These are phyloP conservation scores for Amphipoea lucens DNA, from an alignment of 2,888 invertebrate genomes.

Conservation along the genomic window DNA sequence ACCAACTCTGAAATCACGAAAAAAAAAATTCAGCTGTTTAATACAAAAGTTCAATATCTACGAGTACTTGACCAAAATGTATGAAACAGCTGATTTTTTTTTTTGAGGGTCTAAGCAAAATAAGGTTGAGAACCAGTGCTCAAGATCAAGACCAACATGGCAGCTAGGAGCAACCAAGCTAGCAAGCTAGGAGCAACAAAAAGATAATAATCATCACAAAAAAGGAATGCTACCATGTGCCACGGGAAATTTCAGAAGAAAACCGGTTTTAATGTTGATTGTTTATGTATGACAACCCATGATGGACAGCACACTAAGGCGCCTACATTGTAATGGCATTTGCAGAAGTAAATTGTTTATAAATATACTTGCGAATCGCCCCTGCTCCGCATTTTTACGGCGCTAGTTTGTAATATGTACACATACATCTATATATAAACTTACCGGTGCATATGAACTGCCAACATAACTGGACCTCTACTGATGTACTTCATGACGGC, in stretches of 20 bases:
- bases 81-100: no score
- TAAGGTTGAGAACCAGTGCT: no score
- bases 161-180: not conserved
- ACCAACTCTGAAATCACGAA: no score
- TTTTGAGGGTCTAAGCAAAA: not conserved
- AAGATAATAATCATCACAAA: not conserved
- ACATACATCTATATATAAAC: conserved; percentile 16
- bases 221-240: not conserved
- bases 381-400: not conserved
- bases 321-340: not conserved
- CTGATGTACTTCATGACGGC: conserved; percentile 99
- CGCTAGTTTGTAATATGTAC: not conserved
- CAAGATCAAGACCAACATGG: no score
- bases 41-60: no score
- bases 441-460: conserved; percentile 97
- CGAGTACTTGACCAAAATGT: no score
- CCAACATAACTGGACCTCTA: conserved; percentile 97
- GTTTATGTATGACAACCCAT: not conserved
- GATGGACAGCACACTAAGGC: not conserved
- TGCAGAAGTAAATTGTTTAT: conserved; percentile 8
- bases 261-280: conserved; percentile 19
- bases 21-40: no score
- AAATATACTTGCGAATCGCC: not conserved
- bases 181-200: no score
- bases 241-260: not conserved